A percentile compares a stretch with the other conserved stretches of the same genome.
Conservation (phyloP, 92 coral and sea anemone genomes). For the Epizoanthus scotinus region DNA sequence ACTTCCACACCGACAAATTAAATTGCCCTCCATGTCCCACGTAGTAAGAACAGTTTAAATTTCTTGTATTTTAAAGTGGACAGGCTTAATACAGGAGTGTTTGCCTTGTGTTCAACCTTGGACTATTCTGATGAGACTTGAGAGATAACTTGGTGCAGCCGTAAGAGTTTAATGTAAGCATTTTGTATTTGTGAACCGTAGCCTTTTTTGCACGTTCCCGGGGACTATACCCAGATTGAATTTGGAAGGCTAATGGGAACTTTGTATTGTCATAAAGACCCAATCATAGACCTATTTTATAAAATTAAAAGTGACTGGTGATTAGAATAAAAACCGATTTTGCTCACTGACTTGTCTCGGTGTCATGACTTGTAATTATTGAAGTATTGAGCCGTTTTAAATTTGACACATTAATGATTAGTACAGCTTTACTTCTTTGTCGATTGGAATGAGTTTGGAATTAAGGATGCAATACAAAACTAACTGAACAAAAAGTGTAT, state of each 20-base stretch:
- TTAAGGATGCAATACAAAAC: too few species aligned
- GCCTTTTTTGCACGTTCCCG: conserved; percentile 30
- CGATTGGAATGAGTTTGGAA: too few species aligned
- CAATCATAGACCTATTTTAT: conserved; percentile 41
- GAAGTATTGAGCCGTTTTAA: too few species aligned
- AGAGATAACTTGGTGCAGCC: neutral
- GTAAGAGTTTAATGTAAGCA: conserved; percentile 25
- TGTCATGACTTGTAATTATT: neutral
- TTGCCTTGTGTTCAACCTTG: neutral
- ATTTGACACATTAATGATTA: too few species aligned
- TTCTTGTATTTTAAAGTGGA: too few species aligned
- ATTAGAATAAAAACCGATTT: conserved; percentile 37
- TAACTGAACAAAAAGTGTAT: too few species aligned
- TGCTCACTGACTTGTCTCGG: conserved; percentile 12
- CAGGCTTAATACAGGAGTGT: neutral
- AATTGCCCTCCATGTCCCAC: too few species aligned
- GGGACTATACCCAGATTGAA: conserved; percentile 6
- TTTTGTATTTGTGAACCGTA: conserved; percentile 36
- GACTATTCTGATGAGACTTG: neutral
- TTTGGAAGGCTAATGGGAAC: conserved; percentile 2
- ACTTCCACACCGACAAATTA: too few species aligned
- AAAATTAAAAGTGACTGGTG: conserved; percentile 26
- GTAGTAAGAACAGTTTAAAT: too few species aligned
- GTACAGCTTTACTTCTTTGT: too few species aligned
- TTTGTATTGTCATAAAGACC: conserved; percentile 10